Evolutionary conservation across 2,888 invertebrate genomes (phyloP).

Genomic region (Ophraella communa): DNA sequence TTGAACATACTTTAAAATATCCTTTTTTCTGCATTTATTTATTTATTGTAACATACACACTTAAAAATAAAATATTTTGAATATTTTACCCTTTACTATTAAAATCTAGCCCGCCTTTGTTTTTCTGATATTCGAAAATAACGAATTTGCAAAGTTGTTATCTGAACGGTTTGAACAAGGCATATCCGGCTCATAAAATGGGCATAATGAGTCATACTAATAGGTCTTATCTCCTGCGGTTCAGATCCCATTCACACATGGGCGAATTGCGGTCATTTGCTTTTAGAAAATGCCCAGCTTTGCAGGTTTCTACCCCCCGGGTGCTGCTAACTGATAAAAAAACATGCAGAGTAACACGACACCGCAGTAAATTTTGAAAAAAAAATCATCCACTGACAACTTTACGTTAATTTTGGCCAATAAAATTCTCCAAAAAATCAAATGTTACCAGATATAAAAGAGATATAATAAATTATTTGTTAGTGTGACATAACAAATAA

Average conservation of each 20-base stretch:
- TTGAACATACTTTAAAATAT: too few relatives aligned
- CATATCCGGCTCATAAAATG: conserved; percentile 48
- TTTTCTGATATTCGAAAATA: conserved; percentile 6
- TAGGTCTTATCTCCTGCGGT: conserved; percentile 46
- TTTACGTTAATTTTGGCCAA: too few relatives aligned
- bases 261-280: conserved; percentile 39
- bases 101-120: background rate
- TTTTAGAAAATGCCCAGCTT: conserved; percentile 26
- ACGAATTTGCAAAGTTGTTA: conserved; percentile 23
- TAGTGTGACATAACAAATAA: too few relatives aligned
- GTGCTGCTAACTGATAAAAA: background rate
- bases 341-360: background rate
- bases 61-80: background rate
- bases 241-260: conserved; percentile 50
- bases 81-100: background rate
- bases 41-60: too few relatives aligned
- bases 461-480: too few relatives aligned
- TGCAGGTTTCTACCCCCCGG: conserved; percentile 8
- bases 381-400: background rate
- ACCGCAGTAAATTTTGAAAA: background rate
- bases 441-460: too few relatives aligned
- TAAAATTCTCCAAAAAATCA: too few relatives aligned
- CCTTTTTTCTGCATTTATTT: too few relatives aligned
- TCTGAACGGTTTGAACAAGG: conserved; percentile 35
- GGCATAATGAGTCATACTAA: conserved; percentile 53